A percentile compares a stretch with the other conserved stretches of the same genome.
Conservation (phyloP, 30 jellyfish, hydroid and myxozoan genomes). For the Catostylus mosaicus region DNA sequence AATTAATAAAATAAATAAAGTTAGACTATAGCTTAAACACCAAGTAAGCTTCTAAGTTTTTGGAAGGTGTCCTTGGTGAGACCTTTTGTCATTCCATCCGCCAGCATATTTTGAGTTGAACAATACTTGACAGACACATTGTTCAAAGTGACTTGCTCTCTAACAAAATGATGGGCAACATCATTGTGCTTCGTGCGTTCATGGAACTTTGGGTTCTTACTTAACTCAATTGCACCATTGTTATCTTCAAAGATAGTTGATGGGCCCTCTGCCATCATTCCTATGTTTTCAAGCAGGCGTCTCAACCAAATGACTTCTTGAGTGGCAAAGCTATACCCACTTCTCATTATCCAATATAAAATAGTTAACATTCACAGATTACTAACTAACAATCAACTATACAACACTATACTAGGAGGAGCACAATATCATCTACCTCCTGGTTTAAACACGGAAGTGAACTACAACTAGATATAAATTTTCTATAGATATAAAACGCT, state of each 20-base stretch:
- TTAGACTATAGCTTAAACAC: not conserved
- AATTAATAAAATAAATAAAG: too few species aligned
- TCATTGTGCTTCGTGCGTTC: conserved; percentile 56
- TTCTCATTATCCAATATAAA: not conserved
- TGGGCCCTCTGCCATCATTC: conserved; percentile 5
- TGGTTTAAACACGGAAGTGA: too few species aligned
- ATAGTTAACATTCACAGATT: too few species aligned
- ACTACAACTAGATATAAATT: too few species aligned
- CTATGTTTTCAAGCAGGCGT: conserved; percentile 16
- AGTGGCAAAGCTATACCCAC: conserved; percentile 4
- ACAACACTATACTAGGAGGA: too few species aligned
- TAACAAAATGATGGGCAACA: conserved; percentile 33
- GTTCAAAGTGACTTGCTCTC: conserved; percentile 41
- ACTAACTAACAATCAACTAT: too few species aligned
- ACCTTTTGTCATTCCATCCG: conserved; percentile 59
- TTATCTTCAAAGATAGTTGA: conserved; percentile 25
- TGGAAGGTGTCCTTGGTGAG: conserved; percentile 24
- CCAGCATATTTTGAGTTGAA: conserved; percentile 58
- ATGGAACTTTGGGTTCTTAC: conserved; percentile 46
- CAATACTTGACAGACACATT: conserved; percentile 44
- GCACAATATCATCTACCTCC: too few species aligned
- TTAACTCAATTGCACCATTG: conserved; percentile 18
- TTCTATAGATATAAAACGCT: too few species aligned
- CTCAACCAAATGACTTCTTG: conserved; percentile 49
- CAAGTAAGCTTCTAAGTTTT: conserved; percentile 23